phyloP scores from a whole-genome alignment of 2,113 vertebrate species.

The Aspiorhynchus laticeps region DNA sequence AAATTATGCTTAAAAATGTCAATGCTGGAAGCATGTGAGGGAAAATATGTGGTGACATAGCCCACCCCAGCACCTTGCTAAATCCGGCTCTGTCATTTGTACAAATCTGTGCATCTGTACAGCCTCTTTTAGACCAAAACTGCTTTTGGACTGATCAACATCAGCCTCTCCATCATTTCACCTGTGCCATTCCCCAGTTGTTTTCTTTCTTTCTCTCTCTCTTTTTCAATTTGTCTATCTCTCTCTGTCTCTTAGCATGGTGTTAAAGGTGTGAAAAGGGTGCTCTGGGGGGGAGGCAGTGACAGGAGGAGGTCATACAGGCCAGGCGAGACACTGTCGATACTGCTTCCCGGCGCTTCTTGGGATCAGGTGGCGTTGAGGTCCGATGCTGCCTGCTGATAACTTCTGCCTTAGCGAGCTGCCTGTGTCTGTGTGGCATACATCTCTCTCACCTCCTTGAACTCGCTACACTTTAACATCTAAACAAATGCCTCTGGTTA shows the following conservation, averaged over 20 bases:
- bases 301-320: constrained; percentile 10
- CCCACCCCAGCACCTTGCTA: neutral
- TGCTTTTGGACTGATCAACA: neutral
- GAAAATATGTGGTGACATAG: neutral
- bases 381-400: constrained; percentile 31
- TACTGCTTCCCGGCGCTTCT: neutral
- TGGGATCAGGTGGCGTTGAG: constrained; percentile 37
- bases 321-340: constrained; percentile 6
- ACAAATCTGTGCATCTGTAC: neutral
- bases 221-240: neutral
- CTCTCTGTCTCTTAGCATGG: constrained; percentile 11
- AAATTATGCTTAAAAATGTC: neutral
- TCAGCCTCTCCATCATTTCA: constrained; percentile 3
- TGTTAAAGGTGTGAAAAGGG: constrained; percentile 25
- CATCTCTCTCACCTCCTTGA: neutral
- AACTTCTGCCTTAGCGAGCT: neutral
- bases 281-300: neutral
- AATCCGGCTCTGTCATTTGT: neutral
- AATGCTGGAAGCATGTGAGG: neutral
- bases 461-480: neutral
- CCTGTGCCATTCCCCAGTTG: neutral
- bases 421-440: neutral
- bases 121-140: neutral
- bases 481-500: neutral
- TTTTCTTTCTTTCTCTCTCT: neutral